Percentiles rank a stretch among this genome's conserved stretches.
These are phyloP conservation scores for Helleia helle DNA, from an alignment of 2,888 invertebrate species.

Conservation along the genomic window DNA sequence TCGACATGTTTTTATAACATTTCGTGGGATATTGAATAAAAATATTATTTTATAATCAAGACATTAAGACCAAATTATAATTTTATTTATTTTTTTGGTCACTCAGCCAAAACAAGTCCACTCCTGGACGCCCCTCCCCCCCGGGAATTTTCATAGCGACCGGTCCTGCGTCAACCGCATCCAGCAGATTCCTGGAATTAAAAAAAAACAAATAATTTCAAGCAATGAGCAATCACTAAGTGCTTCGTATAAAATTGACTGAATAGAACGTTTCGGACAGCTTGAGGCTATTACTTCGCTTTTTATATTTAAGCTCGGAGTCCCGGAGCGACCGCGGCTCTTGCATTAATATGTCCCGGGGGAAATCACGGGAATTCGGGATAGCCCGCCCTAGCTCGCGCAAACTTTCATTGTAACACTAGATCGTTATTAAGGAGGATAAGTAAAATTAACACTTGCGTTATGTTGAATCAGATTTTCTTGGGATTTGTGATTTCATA, in stretches of 20 bases:
- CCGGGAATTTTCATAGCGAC: no score
- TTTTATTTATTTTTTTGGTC: no score
- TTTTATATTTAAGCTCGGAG: conserved; percentile 21
- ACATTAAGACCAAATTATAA: no score
- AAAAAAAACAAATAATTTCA: neutral
- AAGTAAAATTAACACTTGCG: conserved; percentile 20
- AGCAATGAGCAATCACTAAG: conserved; percentile 14
- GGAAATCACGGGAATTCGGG: conserved; percentile 26
- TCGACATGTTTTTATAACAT: no score
- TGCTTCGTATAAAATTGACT: conserved; percentile 17
- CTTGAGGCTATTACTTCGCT: conserved; percentile 20
- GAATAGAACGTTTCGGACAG: conserved; percentile 19
- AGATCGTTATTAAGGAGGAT: conserved; percentile 21
- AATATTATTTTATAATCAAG: no score
- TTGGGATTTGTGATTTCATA: no score
- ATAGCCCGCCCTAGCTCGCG: conserved; percentile 22
- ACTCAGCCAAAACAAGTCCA: no score
- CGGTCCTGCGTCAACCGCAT: no score
- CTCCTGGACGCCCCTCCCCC: no score
- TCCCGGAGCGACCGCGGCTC: conserved; percentile 21
- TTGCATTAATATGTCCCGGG: conserved; percentile 24
- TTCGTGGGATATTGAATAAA: no score
- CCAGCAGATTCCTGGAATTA: no score
- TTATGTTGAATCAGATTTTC: no score
- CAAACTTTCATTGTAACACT: conserved; percentile 22